Conservation (phyloP, 2,113 vertebrate genomes). For the Paraplagusia blochii region DNA sequence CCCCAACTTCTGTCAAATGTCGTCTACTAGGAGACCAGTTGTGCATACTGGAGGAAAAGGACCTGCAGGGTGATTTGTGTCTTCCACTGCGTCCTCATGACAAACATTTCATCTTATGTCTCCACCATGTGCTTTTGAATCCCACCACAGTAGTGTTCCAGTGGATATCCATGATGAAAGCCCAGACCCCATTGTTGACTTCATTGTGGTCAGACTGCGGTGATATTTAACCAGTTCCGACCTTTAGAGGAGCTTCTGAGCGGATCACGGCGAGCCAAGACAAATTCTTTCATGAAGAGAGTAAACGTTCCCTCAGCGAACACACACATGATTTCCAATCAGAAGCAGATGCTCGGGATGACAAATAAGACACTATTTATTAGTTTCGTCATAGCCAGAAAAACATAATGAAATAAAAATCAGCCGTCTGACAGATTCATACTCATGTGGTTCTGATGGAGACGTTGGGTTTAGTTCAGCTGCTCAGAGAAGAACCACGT, state of each 20-base stretch:
- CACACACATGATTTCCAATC: neutral
- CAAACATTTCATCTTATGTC: no score
- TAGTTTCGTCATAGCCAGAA: neutral
- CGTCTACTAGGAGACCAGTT: no score
- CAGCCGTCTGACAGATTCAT: neutral
- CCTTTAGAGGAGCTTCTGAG: constrained; percentile 3
- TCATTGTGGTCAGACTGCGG: constrained; percentile 1
- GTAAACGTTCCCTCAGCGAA: neutral
- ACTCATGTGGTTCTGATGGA: constrained; percentile 30
- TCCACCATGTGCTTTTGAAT: neutral
- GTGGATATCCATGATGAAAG: constrained; percentile 8
- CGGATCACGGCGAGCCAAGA: no score
- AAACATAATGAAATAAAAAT: neutral
- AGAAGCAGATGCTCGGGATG: neutral
- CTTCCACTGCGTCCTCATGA: neutral
- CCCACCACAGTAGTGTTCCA: constrained; percentile 14
- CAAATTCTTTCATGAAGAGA: neutral
- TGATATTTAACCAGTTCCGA: neutral
- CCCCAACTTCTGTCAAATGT: no score
- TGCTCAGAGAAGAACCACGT: constrained; percentile 5
- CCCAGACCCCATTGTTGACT: neutral
- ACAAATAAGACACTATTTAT: neutral
- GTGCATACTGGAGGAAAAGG: no score
- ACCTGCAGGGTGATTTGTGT: no score
- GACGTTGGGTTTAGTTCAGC: constrained; percentile 5